Percentiles rank a stretch among this genome's conserved stretches.
phyloP scores from a whole-genome alignment of 2,113 vertebrate species.

The Brienomyrus brachyistius region DNA sequence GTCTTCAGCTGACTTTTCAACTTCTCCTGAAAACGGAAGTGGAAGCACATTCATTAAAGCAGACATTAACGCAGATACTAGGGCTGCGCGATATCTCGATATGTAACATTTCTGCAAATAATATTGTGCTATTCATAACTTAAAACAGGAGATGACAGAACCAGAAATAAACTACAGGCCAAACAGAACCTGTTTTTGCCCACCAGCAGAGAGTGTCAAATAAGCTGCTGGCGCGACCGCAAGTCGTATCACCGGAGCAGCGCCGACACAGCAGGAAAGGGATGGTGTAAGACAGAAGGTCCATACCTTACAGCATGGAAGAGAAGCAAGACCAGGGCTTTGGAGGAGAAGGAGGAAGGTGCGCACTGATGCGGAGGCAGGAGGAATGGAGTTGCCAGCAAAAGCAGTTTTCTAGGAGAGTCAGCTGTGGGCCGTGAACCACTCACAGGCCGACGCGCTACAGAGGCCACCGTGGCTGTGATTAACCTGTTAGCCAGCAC shows the following conservation, averaged over 20 bases:
- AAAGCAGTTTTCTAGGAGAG: not conserved
- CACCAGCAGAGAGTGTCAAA: not conserved
- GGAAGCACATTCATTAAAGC: not conserved
- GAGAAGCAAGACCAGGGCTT: not conserved
- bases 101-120: not conserved
- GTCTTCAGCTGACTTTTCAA: constrained; percentile 57
- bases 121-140: not conserved
- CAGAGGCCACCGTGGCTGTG: not conserved
- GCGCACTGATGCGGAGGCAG: not conserved
- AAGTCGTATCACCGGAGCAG: not conserved
- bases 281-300: not conserved
- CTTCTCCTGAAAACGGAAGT: constrained; percentile 37
- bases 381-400: not conserved
- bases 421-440: not conserved
- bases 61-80: not conserved
- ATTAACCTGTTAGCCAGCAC: not conserved
- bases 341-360: not conserved
- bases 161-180: not conserved
- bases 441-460: not conserved
- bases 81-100: not conserved
- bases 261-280: not conserved
- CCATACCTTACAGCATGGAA: constrained; percentile 1
- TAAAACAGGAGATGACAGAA: not conserved
- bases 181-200: not conserved
- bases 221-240: not conserved